A percentile compares a stretch with the other conserved stretches of the same genome.
phyloP scores from a whole-genome alignment of 2,888 invertebrate genomes.

The Drosophila kuntzei region DNA sequence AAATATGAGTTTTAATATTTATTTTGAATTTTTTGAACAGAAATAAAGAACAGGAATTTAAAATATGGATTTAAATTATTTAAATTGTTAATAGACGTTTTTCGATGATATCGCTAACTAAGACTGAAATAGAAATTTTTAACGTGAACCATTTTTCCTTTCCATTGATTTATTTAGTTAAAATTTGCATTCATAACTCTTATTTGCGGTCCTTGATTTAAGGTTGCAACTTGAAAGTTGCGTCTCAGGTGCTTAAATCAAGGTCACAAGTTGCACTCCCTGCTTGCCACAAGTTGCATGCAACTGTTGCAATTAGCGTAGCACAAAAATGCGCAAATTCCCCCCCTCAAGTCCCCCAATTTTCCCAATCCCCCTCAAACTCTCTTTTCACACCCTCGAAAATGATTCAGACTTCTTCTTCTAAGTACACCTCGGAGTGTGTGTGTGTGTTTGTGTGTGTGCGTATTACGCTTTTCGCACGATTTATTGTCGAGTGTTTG shows the following conservation, averaged over 20 bases:
- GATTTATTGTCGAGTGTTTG: slow-evolving; percentile 58
- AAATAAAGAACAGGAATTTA: no score
- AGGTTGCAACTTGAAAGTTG: not conserved
- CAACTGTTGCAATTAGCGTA: slow-evolving; percentile 44
- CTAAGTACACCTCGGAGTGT: slow-evolving; percentile 1
- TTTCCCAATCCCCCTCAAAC: not conserved
- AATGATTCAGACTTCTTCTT: not conserved
- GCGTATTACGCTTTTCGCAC: slow-evolving; percentile 64
- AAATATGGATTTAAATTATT: no score
- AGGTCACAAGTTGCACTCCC: slow-evolving; percentile 5
- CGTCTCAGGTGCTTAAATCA: slow-evolving; percentile 1
- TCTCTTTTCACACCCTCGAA: not conserved
- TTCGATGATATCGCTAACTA: no score
- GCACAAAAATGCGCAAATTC: slow-evolving; percentile 44
- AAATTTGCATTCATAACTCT: no score
- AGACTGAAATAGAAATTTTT: no score
- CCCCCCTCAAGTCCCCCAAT: slow-evolving; percentile 43
- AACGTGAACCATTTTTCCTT: no score
- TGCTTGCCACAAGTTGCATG: no score
- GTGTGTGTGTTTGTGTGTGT: slow-evolving; percentile 25
- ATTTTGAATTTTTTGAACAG: no score
- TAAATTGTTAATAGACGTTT: no score
- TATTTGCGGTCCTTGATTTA: no score
- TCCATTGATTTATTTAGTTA: no score
- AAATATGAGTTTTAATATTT: no score